Percentiles rank a stretch among this genome's conserved stretches.
phyloP scores from a whole-genome alignment of 1,140 invertebrate species.

The Marisa cornuarietis region DNA sequence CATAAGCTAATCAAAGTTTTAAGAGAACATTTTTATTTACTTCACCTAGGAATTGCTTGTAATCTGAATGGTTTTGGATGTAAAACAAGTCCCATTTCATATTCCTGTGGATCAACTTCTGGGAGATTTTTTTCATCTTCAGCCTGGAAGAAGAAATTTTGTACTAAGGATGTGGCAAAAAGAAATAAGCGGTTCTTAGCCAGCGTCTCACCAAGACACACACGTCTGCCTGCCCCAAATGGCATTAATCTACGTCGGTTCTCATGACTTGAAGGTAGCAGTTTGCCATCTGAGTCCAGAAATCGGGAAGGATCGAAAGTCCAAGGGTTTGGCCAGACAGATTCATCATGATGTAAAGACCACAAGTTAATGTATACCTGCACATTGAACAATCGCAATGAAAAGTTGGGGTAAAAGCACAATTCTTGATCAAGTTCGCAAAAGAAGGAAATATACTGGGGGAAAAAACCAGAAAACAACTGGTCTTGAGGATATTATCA shows the following conservation, averaged over 20 bases:
- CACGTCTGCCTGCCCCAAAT: conserved; percentile 56
- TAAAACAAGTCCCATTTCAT: conserved; percentile 54
- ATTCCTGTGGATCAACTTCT: conserved; percentile 49
- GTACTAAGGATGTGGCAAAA: conserved; percentile 53
- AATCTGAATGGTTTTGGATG: conserved; percentile 50
- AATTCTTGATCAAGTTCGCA: neutral
- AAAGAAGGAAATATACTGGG: too few relatives aligned
- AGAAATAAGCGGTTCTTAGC: conserved; percentile 63
- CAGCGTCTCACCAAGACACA: conserved; percentile 60
- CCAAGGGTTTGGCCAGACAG: conserved; percentile 77
- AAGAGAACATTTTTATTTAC: neutral
- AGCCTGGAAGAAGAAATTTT: conserved; percentile 65
- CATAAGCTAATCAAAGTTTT: too few relatives aligned
- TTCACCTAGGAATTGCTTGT: conserved; percentile 18
- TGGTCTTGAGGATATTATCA: too few relatives aligned
- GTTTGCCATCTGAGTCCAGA: conserved; percentile 38
- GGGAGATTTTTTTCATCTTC: conserved; percentile 34
- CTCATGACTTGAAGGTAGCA: conserved; percentile 43
- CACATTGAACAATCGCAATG: neutral
- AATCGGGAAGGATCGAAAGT: conserved; percentile 76
- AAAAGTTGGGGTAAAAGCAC: neutral
- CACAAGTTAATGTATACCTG: conserved; percentile 82
- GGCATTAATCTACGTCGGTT: conserved; percentile 40
- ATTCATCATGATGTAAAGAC: conserved; percentile 82
- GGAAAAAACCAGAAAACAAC: too few relatives aligned